These are phyloP conservation scores for Protobothrops flavoviridis DNA, from an alignment of 2,113 vertebrate species.

Conservation along the genomic window DNA sequence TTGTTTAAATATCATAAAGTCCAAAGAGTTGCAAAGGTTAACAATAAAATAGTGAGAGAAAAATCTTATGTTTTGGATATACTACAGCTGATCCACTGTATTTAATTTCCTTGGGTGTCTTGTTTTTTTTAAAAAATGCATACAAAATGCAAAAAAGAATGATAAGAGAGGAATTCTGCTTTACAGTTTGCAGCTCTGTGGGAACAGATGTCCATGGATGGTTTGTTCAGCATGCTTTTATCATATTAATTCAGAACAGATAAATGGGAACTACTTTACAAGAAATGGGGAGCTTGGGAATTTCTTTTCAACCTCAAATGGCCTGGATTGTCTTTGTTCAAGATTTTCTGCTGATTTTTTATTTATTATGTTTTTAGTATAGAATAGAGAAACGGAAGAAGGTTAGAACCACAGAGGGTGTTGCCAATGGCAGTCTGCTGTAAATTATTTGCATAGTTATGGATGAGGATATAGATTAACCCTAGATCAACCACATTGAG, in stretches of 20 bases:
- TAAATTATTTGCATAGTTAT: conserved; percentile 25
- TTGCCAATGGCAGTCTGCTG: neutral
- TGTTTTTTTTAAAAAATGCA: neutral
- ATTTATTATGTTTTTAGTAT: neutral
- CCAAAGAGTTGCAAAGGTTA: neutral
- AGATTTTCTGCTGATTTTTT: neutral
- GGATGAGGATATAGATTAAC: neutral
- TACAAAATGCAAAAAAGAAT: conserved; percentile 11
- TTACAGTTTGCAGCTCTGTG: neutral
- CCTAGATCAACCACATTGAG: neutral
- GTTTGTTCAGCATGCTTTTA: conserved; percentile 11
- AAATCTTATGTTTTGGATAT: neutral
- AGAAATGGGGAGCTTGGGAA: neutral
- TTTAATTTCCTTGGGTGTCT: neutral
- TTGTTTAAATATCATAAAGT: neutral
- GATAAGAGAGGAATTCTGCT: neutral
- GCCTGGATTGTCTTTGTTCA: conserved; percentile 6
- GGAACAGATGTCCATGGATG: neutral
- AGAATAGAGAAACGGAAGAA: neutral
- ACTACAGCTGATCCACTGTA: neutral
- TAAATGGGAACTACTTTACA: conserved; percentile 24
- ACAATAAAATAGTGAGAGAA: neutral
- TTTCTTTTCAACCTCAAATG: conserved; percentile 21
- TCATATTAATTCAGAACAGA: conserved; percentile 29
- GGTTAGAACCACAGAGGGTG: neutral